Base-by-base conservation (phyloP, 92 coral and sea anemone species). In the Porites lobata region DNA sequence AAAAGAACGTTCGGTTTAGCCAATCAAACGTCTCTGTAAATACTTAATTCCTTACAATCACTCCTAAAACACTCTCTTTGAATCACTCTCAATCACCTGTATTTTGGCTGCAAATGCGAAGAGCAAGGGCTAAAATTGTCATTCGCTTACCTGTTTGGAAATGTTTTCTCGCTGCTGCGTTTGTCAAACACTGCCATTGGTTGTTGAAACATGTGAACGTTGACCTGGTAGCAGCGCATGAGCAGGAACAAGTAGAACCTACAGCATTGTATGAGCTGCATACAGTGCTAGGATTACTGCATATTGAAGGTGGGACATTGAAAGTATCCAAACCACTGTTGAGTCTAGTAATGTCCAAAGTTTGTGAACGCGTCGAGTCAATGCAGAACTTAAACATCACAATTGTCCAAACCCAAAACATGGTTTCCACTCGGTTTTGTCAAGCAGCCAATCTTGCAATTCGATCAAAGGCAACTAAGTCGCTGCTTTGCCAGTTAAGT, bases 181-280 rank as follows among this genome's bases (percentile, higher is more conserved):
- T 73, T 9, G 32, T 15, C 61, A 73, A 50, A 61, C 78, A 73
- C 26, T 18, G 19, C 78, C 78, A 73, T 50, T 32, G 61, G 62
- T 73, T 73, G 62, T 51, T 73, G 6, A n/a, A 11, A 73, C 52
- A 73, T 73, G 78, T n/a, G 17, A 73, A 52, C 9, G 78, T 73
- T 8, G 78, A 21, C 2, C 10, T 17, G 8, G 43, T 3, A 17
- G 22, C 24, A n/a, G 17, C 3, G 13, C 78, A 73, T 17, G 9
- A 10, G 10, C 78, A 73, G 51, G 62, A 50, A 19, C 78, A 73
- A 19, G 7, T 51, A 12, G 29, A 15, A 53, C n/a, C 78, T 8
- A 13, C 29, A 9, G 14, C 62, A 19, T 13, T 3, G 78, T 50
- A 73, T 52, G 78, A 52, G 1, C 38, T 51, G n/a, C 78, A 73